Conservation (phyloP, 2,888 invertebrate genomes). For the Oligia strigilis region DNA sequence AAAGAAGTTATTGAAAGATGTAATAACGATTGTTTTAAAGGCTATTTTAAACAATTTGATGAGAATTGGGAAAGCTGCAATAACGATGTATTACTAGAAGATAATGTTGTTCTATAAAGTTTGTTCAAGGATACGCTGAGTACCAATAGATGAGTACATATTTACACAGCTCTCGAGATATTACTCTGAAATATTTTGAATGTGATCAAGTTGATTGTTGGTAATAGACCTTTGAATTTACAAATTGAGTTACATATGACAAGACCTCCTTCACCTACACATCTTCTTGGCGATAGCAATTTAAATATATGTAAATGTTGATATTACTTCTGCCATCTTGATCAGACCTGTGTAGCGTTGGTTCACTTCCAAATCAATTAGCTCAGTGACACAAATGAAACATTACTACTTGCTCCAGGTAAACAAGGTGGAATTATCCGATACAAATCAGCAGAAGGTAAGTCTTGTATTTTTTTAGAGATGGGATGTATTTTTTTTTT, state of each 20-base stretch:
- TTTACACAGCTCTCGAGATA: slow-evolving; percentile 16
- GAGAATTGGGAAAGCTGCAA: neutral
- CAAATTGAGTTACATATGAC: slow-evolving; percentile 17
- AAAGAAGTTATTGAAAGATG: slow-evolving; percentile 56
- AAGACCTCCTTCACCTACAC: too few relatives aligned
- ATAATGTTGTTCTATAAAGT: slow-evolving; percentile 18
- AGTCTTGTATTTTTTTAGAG: too few relatives aligned
- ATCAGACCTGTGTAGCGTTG: neutral
- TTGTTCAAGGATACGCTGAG: neutral
- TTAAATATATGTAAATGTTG: neutral
- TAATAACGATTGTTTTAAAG: slow-evolving; percentile 37
- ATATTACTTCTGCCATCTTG: neutral
- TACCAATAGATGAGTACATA: neutral
- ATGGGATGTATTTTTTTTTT: too few relatives aligned
- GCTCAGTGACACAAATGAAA: neutral
- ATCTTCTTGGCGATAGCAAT: neutral
- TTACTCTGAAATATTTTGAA: slow-evolving; percentile 36
- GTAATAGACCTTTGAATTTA: slow-evolving; percentile 24
- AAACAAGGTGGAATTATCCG: neutral
- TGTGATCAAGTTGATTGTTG: slow-evolving; percentile 25
- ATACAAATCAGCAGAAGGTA: too few relatives aligned
- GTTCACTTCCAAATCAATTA: neutral
- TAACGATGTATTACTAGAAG: slow-evolving; percentile 1
- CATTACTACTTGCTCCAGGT: neutral
- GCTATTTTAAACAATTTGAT: slow-evolving; percentile 12